These are phyloP conservation scores for Cercopithecus mona DNA, from an alignment of 2,113 vertebrate genomes.

Conservation along the genomic window DNA sequence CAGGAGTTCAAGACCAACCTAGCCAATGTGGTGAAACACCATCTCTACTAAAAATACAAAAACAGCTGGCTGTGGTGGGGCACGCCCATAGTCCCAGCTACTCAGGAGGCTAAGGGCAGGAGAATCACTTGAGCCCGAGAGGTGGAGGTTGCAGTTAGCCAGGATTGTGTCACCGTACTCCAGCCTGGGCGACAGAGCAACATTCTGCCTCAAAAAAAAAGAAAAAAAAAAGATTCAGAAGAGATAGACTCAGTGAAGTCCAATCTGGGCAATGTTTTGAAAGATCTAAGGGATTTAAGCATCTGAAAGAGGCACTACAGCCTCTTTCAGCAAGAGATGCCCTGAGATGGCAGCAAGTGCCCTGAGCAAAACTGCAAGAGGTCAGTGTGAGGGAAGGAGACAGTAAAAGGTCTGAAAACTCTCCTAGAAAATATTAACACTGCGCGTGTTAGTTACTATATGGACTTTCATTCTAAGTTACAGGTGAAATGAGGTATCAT, in stretches of 20 bases:
- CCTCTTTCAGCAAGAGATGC: background rate
- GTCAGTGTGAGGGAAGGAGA: background rate
- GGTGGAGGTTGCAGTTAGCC: too few relatives aligned
- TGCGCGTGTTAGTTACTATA: background rate
- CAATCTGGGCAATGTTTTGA: background rate
- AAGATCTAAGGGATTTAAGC: background rate
- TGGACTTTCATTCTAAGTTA: background rate
- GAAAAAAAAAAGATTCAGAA: too few relatives aligned
- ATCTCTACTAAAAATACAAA: too few relatives aligned
- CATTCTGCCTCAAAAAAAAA: too few relatives aligned
- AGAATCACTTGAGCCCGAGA: too few relatives aligned
- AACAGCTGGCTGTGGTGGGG: too few relatives aligned
- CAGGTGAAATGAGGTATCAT: background rate
- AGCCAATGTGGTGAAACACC: too few relatives aligned
- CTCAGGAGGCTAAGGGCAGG: too few relatives aligned
- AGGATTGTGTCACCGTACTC: too few relatives aligned
- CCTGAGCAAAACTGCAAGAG: background rate
- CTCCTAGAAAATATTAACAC: background rate
- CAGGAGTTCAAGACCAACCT: too few relatives aligned
- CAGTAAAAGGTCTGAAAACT: background rate
- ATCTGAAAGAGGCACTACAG: fast-evolving
- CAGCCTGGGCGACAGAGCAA: too few relatives aligned
- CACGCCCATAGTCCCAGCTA: too few relatives aligned
- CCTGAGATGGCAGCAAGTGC: background rate
- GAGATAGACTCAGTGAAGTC: background rate